Base-by-base conservation (phyloP, 2,113 vertebrate genomes). In the Meriones unguiculatus region DNA sequence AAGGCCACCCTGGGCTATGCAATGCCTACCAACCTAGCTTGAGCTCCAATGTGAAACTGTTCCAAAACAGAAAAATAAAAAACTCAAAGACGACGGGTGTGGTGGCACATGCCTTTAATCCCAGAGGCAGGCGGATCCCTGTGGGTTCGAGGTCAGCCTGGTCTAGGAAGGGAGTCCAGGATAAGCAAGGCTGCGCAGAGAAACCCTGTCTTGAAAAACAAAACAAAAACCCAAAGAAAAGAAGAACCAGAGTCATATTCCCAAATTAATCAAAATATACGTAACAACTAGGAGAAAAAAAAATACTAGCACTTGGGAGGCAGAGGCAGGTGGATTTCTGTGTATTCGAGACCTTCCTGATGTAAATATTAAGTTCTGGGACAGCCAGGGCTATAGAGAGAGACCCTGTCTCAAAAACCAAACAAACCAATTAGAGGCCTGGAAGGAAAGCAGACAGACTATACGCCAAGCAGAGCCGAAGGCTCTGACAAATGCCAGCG, bases 381-480 rank as follows among this genome's bases (percentile, higher is more conserved):
- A 28, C n/a, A 64, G n/a, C 59, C 81, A 84, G 80, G n/a, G 20
- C 10, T 59, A 59, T 7, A 81, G 9, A 59, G 81, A 64, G 81
- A 64, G n/a, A 64, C 81, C 24, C 57, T 25, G 35, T 62, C 57
- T 62, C 54, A 59, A 81, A 59, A 81, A 81, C 28, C 20, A 80
- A 78, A 20, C 52, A 81, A 54, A 81, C 5, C 35, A 72, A 18
- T 18, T 62, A 62, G 59, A 18, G 57, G 57, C 57, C 46, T 46
- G 46, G 46, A 46, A 46, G 46, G 46, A 35, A 35, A 70, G 5
- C 32, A 59, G 59, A 57, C 18, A 57, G 22, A 7, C 2, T 41
- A 11, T 65, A 5, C 52, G 18, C 8, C 0, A 0, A 9, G 25
- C 41, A 84, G n/a, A 12, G 5, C 41, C 10, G 28, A 13, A 12